A percentile compares a stretch with the other conserved stretches of the same genome.
phyloP scores from a whole-genome alignment of 2,113 vertebrate species.

The rat (Rattus norvegicus) region DNA sequence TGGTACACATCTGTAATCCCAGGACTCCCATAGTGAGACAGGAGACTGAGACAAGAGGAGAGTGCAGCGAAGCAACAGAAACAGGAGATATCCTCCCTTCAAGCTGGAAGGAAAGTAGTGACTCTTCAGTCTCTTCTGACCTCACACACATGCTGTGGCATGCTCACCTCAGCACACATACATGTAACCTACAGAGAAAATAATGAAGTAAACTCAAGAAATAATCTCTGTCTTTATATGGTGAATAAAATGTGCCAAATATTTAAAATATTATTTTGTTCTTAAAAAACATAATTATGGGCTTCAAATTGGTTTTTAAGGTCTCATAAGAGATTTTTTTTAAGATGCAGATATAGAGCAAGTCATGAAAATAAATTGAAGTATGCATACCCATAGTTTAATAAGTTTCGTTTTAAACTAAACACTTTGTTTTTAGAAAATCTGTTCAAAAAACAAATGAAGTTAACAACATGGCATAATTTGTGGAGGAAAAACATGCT shows the following conservation, averaged over 20 bases:
- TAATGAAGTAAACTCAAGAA: background rate
- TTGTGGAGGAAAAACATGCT: background rate
- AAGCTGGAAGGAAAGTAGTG: background rate
- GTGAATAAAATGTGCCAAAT: background rate
- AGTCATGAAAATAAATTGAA: background rate
- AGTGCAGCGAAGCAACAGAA: background rate
- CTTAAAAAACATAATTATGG: background rate
- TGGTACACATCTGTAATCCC: background rate
- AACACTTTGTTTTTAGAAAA: background rate
- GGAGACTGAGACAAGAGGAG: too few relatives aligned
- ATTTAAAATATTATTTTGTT: conserved; percentile 12
- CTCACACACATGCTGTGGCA: background rate
- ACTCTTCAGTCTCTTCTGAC: background rate
- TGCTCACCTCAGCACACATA: background rate
- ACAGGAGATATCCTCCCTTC: too few relatives aligned
- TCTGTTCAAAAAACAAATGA: background rate
- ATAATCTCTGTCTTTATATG: background rate
- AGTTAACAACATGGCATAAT: background rate
- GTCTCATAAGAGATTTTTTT: background rate
- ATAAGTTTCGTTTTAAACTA: background rate
- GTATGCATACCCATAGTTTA: background rate
- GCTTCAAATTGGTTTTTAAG: conserved; percentile 4
- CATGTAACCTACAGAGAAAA: background rate
- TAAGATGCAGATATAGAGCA: background rate
- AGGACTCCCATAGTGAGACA: background rate